These are phyloP conservation scores for Dromius quadrimaculatus DNA, from an alignment of 2,888 invertebrate species.

Conservation along the genomic window DNA sequence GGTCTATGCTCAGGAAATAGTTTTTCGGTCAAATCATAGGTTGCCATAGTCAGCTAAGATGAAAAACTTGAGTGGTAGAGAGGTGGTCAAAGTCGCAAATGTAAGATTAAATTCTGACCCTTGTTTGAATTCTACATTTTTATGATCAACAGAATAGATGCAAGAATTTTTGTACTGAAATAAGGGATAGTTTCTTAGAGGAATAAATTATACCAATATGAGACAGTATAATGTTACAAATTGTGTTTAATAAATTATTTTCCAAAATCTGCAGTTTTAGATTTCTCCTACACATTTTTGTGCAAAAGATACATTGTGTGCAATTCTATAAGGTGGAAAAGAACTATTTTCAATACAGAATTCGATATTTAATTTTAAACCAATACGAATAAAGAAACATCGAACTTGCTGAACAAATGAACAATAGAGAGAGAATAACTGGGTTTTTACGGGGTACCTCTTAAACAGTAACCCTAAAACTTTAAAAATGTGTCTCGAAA, in stretches of 20 bases:
- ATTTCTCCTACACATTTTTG: background rate
- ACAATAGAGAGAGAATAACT: background rate
- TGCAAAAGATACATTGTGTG: background rate
- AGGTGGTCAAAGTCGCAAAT: too few species aligned
- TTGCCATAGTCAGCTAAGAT: background rate
- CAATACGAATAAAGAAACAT: background rate
- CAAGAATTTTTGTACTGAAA: too few species aligned
- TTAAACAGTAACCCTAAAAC: background rate
- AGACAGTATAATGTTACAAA: too few species aligned
- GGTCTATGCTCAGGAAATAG: constrained; percentile 15
- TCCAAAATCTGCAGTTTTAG: too few species aligned
- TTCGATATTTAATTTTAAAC: background rate
- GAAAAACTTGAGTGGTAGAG: too few species aligned
- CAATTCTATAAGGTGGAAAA: background rate
- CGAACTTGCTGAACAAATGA: background rate
- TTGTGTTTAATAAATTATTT: too few species aligned
- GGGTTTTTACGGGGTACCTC: background rate
- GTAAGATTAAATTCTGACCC: too few species aligned
- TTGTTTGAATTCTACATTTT: too few species aligned
- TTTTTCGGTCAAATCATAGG: constrained; percentile 23
- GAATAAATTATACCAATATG: too few species aligned
- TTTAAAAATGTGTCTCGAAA: too few species aligned
- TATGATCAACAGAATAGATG: too few species aligned
- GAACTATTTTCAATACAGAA: background rate
- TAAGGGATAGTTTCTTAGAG: too few species aligned